Evolutionary conservation across 2,888 invertebrate species (phyloP).

Genomic region (Melitaea athalia): DNA sequence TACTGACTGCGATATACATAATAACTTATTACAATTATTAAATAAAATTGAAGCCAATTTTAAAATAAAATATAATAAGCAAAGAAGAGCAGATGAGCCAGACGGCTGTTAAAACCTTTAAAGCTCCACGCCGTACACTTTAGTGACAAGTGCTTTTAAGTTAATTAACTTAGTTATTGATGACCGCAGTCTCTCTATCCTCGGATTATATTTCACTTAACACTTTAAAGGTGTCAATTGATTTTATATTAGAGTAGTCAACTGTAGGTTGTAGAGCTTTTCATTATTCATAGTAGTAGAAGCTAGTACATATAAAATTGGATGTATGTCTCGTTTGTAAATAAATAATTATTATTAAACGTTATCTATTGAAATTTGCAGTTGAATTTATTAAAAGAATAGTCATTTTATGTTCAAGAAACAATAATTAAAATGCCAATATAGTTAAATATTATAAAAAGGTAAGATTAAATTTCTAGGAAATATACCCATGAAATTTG

Average conservation of each 20-base stretch:
- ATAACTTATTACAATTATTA: neutral
- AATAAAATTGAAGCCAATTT: neutral
- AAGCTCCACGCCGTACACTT: conserved; percentile 19
- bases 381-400: too few species aligned
- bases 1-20: too few species aligned
- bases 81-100: conserved; percentile 3
- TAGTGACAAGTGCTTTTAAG: conserved; percentile 50
- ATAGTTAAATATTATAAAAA: too few species aligned
- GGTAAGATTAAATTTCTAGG: too few species aligned
- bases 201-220: conserved; percentile 19
- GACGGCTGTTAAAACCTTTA: conserved; percentile 19
- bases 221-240: conserved; percentile 11
- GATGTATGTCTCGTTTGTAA: too few species aligned
- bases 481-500: too few species aligned
- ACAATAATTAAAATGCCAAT: too few species aligned
- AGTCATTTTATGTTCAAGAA: too few species aligned
- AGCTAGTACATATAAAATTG: too few species aligned
- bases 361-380: too few species aligned
- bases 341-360: too few species aligned
- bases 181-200: conserved; percentile 12
- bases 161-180: conserved; percentile 55
- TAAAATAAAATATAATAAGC: neutral
- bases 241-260: neutral
- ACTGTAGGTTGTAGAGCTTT: neutral
- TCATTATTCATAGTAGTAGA: neutral